phyloP scores from a whole-genome alignment of 2,797 vertebrate genomes.

The Denticeps clupeoides region DNA sequence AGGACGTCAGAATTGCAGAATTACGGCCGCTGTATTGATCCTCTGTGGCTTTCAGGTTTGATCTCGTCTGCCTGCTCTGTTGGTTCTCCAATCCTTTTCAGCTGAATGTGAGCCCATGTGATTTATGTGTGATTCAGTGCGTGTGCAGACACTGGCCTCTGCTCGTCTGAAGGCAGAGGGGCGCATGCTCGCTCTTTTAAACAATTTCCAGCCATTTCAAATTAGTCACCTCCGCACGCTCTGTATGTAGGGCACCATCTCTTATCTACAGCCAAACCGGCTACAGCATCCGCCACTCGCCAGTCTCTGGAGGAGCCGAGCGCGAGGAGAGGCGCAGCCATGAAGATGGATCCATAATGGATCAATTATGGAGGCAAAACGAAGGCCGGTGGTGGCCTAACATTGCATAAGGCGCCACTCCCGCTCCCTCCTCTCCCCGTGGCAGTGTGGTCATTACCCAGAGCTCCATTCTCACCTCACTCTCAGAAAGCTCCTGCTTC shows the following conservation, averaged over 20 bases:
- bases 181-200: not conserved
- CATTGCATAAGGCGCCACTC: not conserved
- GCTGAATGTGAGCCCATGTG: too few relatives aligned
- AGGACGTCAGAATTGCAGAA: too few relatives aligned
- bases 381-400: not conserved
- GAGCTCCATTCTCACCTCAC: not conserved
- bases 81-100: too few relatives aligned
- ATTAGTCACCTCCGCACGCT: not conserved
- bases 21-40: too few relatives aligned
- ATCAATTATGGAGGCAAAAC: not conserved
- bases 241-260: not conserved
- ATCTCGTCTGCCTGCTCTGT: too few relatives aligned
- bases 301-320: not conserved
- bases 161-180: too few relatives aligned
- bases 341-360: not conserved
- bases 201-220: not conserved
- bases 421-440: not conserved
- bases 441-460: slow-evolving; percentile 33
- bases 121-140: too few relatives aligned
- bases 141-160: too few relatives aligned
- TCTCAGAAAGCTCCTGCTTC: not conserved
- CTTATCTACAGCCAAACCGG: too few relatives aligned
- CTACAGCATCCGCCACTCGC: not conserved
- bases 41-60: too few relatives aligned
- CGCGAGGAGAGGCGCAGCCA: not conserved